Evolutionary conservation across 1,140 invertebrate genomes (phyloP).

Genomic region (Temnothorax longispinosus): DNA sequence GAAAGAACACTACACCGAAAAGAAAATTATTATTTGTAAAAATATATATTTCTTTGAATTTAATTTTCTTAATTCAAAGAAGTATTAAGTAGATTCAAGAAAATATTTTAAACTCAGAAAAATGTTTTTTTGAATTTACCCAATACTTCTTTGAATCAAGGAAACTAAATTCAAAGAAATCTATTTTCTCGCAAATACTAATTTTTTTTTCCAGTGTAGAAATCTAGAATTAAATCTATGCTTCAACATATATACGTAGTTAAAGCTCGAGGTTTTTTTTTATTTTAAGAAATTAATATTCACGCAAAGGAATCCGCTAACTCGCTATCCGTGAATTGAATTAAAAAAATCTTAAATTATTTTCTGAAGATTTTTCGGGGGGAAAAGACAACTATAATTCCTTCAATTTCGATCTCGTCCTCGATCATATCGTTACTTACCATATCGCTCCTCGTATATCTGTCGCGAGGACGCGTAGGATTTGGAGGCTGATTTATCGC

Average conservation of each 20-base stretch:
- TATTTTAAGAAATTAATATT: neutral
- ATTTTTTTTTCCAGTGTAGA: no score
- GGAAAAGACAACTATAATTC: neutral
- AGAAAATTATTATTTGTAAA: no score
- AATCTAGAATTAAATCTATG: neutral
- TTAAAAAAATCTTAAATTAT: neutral
- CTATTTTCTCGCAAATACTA: no score
- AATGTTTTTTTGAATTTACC: no score
- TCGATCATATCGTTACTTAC: neutral
- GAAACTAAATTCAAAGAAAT: no score
- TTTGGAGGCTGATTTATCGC: constrained; percentile 33
- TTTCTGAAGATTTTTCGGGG: neutral
- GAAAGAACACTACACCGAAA: neutral
- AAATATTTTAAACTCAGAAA: no score
- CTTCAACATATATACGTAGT: neutral
- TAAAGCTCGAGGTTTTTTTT: neutral
- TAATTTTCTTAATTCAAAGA: no score
- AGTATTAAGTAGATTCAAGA: no score
- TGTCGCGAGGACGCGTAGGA: constrained; percentile 10
- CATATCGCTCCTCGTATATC: neutral
- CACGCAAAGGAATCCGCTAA: neutral
- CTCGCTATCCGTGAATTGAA: neutral
- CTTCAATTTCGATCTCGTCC: neutral
- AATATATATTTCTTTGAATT: no score
- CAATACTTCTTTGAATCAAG: no score